Base-by-base conservation (phyloP, 2,888 invertebrate species). In the Leucoma salicis region DNA sequence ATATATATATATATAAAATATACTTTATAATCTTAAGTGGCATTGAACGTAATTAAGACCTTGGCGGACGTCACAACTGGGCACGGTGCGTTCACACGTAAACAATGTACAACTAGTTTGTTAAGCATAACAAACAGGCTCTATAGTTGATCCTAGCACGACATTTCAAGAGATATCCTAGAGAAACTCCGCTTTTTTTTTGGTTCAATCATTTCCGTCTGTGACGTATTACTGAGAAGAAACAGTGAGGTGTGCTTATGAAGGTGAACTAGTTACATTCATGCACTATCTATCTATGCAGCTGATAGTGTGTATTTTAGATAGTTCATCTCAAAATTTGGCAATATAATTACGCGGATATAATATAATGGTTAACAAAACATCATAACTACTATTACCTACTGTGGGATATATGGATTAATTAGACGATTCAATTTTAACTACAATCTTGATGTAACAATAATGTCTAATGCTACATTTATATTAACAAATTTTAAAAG, bases 111-210 rank as follows among this genome's bases (percentile, higher is more conserved):
- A 42, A 51, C 39, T 51, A 45, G 51, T 58, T 57, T 57, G 57
- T 60, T 58, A 48, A 38, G 52, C 57, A 59, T 55, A 58, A 57
- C 43, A 69, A 76, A 78, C 77, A 66, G 70, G 77, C 77, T n/a
- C n/a, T 78, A 53, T 53, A 55, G 55, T 53, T 44, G 49, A 60
- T 52, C 53, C 45, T 52, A 58, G 49, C 64, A 62, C 57, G 65
- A 63, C 39, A 63, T 66, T 70, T 71, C 55, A 64, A 64, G 42
- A 61, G 51, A 76, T 56, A 80, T 82, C 81, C 81, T 82, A 78
- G 75, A 73, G 74, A 66, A 70, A 62, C 69, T 72, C 74, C 71
- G 72, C 70, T 70, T 74, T 78, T 78, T 70, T 69, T 65, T 27
- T 64, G 50, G 29, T 12, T 32, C 13, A 11, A 32, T 57, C 35